Evolutionary conservation across 30 jellyfish, hydroid and myxozoan genomes (phyloP), one percentile per base, ranked within the genome.

Genomic region (Rhopilema esculentum): DNA sequence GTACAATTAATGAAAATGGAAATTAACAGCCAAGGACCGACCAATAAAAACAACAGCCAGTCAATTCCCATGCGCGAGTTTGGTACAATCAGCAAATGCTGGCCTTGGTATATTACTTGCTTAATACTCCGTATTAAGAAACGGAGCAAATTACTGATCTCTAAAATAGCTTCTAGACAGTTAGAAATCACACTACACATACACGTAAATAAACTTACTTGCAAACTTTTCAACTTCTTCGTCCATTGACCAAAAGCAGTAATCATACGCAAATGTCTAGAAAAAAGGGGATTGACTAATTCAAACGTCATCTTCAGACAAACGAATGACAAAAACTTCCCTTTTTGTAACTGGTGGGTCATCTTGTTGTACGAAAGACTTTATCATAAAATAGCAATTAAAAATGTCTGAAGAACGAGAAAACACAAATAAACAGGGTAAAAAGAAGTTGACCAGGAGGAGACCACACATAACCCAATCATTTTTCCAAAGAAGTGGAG

Each of bases 221-320:
- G 80, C 80, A 70, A 70, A 70, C 17, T 70, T 70, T 28, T 70
- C 80, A 27, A 19, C 49, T 22, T 57, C 19, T 17, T 70, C 80
- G 49, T 70, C 80, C 63, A 70, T 70, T 26, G 80, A 70, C 80
- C 80, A 70, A 70, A 70, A 70, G 62, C 80, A 27, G 80, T 70
- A 70, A 24, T 70, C 80, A 70, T 70, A 70, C 64, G 80, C 80
- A 70, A 70, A 70, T 70, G 80, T 70, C 80, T 70, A 40, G 57
- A 40, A 40, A 40, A 40, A 12, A 12, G 57, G 57, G 9, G 57
- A 40, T 40, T 2, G 12, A 40, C 12, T 12, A 40, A 2, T 40
- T 40, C 9, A 40, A 6, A 40, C 9, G 57, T 2, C 6, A 40
- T 6, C 6, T 2, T 40, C 6, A 40, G 12, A 2, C 12, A 6